phyloP scores from a whole-genome alignment of 2,797 vertebrate species.

The Odontamblyopus rebecca region DNA sequence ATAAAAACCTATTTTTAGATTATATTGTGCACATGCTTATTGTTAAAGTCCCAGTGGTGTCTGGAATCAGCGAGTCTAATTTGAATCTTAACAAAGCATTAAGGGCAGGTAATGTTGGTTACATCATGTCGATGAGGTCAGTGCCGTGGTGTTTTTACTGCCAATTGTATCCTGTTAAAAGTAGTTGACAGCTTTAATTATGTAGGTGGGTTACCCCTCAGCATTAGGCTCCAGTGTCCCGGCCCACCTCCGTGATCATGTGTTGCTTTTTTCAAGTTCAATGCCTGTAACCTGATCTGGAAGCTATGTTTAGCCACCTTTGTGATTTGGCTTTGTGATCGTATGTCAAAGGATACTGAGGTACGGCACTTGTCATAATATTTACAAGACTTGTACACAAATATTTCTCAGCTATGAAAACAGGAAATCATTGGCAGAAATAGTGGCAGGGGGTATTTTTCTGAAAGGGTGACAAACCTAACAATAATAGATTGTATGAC shows the following conservation, averaged over 20 bases:
- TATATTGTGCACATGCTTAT: neutral
- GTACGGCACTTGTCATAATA: neutral
- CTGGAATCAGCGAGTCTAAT: slow-evolving; percentile 44
- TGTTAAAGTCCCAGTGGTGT: slow-evolving; percentile 20
- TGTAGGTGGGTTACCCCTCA: slow-evolving; percentile 48
- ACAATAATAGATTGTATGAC: neutral
- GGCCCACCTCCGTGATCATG: slow-evolving; percentile 12
- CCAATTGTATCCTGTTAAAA: slow-evolving; percentile 31
- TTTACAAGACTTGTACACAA: slow-evolving; percentile 20
- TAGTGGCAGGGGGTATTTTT: slow-evolving; percentile 2
- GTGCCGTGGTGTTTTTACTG: slow-evolving; percentile 56
- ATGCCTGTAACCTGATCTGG: slow-evolving; percentile 18
- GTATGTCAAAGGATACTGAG: slow-evolving; percentile 28
- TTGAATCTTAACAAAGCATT: slow-evolving; percentile 52
- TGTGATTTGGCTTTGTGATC: slow-evolving; percentile 41
- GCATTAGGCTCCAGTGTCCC: slow-evolving; percentile 29
- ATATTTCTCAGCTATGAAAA: slow-evolving; percentile 12
- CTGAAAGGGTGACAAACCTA: neutral
- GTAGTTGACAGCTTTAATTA: slow-evolving; percentile 45
- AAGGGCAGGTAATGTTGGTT: slow-evolving; percentile 45
- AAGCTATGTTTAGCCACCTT: neutral
- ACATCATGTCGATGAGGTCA: slow-evolving; percentile 64
- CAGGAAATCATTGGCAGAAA: slow-evolving; percentile 3
- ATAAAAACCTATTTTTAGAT: slow-evolving; percentile 9
- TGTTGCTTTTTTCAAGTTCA: slow-evolving; percentile 26